Percentiles rank a stretch among this genome's conserved stretches.
Evolutionary conservation across 2,113 vertebrate species (phyloP).

Genomic region (Anhinga anhinga): DNA sequence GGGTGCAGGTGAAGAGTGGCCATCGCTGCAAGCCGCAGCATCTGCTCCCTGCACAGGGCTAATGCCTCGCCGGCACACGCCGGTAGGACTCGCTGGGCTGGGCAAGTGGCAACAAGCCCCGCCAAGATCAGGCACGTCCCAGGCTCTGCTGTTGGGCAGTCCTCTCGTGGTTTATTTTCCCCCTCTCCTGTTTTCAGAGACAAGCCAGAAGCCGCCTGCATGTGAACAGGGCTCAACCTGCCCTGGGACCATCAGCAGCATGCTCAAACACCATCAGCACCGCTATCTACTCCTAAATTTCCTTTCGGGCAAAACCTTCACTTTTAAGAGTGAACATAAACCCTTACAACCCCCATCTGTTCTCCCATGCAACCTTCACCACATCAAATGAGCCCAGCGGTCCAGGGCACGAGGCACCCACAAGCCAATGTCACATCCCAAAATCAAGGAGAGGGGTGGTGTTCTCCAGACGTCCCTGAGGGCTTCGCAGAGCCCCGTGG

Average conservation of each 20-base stretch:
- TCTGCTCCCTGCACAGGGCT: neutral
- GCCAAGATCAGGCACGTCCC: neutral
- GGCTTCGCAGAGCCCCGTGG: rapidly evolving
- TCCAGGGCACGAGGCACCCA: rapidly evolving
- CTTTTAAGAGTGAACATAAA: neutral
- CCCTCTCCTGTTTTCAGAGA: neutral
- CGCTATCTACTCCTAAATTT: neutral
- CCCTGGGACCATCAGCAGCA: neutral
- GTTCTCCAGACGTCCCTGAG: neutral
- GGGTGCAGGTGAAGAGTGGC: neutral
- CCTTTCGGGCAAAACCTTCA: neutral
- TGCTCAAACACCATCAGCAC: neutral
- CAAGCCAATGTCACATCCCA: neutral
- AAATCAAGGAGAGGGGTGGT: neutral
- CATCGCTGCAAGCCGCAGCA: neutral
- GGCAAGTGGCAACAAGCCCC: neutral
- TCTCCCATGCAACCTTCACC: rapidly evolving
- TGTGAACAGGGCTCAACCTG: neutral
- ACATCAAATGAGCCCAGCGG: rapidly evolving
- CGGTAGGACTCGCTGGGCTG: neutral
- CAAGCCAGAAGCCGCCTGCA: neutral
- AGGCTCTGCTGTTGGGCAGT: neutral
- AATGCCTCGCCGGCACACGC: too few relatives aligned
- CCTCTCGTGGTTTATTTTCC: neutral
- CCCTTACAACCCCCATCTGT: neutral